Evolutionary conservation across 1,140 invertebrate genomes (phyloP).

Genomic region (Polypedilum pembai): DNA sequence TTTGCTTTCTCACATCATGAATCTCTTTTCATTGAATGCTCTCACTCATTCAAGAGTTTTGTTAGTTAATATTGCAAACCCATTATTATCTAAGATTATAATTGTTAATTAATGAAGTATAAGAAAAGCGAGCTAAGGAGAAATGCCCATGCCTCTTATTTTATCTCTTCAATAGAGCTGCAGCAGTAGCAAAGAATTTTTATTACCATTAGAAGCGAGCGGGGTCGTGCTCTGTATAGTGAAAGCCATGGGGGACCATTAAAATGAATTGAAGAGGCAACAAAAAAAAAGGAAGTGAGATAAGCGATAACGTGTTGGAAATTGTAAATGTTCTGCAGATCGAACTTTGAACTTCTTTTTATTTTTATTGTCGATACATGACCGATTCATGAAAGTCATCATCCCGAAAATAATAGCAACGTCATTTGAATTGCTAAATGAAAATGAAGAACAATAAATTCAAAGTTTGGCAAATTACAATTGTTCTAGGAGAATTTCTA

Average conservation of each 20-base stretch:
- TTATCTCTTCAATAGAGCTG: background rate
- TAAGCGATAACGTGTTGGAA: constrained; percentile 16
- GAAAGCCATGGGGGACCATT: background rate
- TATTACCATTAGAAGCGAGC: background rate
- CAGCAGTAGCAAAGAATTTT: background rate
- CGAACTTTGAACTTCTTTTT: constrained; percentile 17
- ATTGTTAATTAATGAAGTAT: constrained; percentile 19
- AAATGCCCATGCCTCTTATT: background rate
- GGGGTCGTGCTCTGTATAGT: background rate
- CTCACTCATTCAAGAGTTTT: background rate
- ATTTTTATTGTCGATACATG: background rate
- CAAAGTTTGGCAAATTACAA: no score
- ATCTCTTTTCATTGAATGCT: background rate
- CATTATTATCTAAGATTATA: constrained; percentile 10
- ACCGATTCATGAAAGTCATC: background rate
- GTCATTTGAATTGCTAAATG: background rate
- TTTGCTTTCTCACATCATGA: background rate
- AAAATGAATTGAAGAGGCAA: background rate
- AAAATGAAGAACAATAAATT: no score
- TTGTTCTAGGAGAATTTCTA: no score
- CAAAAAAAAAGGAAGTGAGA: background rate
- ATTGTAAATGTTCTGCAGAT: background rate
- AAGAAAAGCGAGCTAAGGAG: background rate
- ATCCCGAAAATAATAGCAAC: background rate
- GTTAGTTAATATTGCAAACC: constrained; percentile 1